phyloP scores from a whole-genome alignment of 2,113 vertebrate species.

The Mesitornis unicolor region DNA sequence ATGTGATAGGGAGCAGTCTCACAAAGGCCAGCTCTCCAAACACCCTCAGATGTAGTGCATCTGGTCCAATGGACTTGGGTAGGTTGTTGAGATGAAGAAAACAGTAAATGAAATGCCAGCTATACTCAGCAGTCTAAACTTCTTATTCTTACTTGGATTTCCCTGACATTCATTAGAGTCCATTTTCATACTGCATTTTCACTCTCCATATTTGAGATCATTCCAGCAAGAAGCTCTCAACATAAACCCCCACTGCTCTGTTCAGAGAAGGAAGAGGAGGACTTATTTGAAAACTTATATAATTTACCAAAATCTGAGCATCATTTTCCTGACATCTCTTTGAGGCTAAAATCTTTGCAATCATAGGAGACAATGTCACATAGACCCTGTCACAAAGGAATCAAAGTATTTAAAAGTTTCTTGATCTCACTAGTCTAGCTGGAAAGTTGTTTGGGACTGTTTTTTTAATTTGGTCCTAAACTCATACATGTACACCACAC shows the following conservation, averaged over 20 bases:
- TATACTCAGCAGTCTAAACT: neutral
- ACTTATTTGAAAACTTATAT: neutral
- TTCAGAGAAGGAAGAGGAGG: neutral
- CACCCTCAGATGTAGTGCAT: fast-evolving
- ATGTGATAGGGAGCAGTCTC: neutral
- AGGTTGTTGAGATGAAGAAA: neutral
- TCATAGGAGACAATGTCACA: neutral
- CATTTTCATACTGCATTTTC: neutral
- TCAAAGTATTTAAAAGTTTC: neutral
- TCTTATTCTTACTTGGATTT: neutral
- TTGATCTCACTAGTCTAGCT: neutral
- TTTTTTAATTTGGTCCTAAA: neutral
- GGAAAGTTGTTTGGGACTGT: neutral
- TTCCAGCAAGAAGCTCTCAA: neutral
- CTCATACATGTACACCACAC: fast-evolving
- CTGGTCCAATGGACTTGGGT: neutral
- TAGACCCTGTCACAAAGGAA: neutral
- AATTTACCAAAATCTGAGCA: neutral
- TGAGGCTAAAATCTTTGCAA: neutral
- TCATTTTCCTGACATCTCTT: neutral
- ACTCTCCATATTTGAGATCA: neutral
- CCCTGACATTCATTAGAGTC: neutral
- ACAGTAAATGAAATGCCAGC: neutral
- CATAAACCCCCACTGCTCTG: neutral
- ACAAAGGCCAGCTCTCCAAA: neutral